Evolutionary conservation across 2,797 vertebrate genomes (phyloP), one percentile per base, ranked within the genome.

Genomic region (Megaceryle alcyon): DNA sequence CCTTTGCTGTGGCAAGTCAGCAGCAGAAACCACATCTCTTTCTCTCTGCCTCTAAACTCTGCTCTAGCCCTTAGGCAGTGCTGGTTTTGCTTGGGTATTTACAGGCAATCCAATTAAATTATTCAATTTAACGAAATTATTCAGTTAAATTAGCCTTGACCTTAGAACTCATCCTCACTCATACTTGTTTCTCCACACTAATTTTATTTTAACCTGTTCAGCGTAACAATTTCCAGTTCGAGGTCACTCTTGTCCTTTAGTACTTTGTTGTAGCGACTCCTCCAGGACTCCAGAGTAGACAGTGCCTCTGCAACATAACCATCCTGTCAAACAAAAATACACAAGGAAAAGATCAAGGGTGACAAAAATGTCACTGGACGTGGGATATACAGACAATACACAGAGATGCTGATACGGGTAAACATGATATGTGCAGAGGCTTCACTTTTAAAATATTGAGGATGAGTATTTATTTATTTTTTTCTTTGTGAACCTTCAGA

Each of bases 171-270:
- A 86, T 73, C 25, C 29, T 43, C 35, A 48, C 18, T 59, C 51
- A 21, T 4, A 13, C 12, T 22, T 64, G 53, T 84, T 88, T 76
- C 80, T 73, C 82, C 85, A 71, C 29, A 25, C 43, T 33, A 22
- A 28, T 66, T 64, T 81, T 98, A 63, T 71, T 72, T 81, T 64
- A 97, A 99, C 99, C 98, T 99, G 66, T 98, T 99, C 79, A 99
- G 90, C 29, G 98, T 85, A 7, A 98, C 98, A 7, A 98, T 93
- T 79, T 99, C 99, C 33, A 98, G 71, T 94, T 99, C 98, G 5
- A 99, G 97, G 82, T 98, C 98, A 57, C 94, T 98, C 83, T 98
- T 99, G 41, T 99, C 98, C 85, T 99, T 99, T 18, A 97, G 82
- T 76, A 98, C 98, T 94, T 98, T 98, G 75, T 97, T 96, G 78